phyloP scores from a whole-genome alignment of 1,140 invertebrate genomes.

The Proctacanthus coquilletti region DNA sequence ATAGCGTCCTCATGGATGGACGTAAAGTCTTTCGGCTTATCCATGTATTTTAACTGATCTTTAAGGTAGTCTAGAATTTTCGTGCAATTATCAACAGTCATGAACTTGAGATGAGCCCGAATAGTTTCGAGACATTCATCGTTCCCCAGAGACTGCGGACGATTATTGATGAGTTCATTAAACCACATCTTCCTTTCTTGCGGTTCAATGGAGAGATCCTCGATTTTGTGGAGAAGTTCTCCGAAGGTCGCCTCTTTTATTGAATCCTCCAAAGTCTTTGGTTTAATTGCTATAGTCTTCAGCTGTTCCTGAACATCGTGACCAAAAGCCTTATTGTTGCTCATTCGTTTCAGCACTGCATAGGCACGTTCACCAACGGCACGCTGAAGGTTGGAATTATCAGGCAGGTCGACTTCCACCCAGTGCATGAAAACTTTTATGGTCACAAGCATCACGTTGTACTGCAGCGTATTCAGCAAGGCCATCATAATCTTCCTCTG shows the following conservation, averaged over 20 bases:
- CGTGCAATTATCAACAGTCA: slow-evolving; percentile 7
- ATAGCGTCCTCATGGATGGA: no score
- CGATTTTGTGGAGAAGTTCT: slow-evolving; percentile 14
- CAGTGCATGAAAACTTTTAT: slow-evolving; percentile 18
- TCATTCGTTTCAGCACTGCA: slow-evolving; percentile 8
- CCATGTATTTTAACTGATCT: no score
- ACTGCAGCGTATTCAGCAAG: slow-evolving; percentile 16
- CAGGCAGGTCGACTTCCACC: slow-evolving; percentile 12
- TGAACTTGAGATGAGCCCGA: slow-evolving; percentile 8
- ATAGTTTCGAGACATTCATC: slow-evolving; percentile 19
- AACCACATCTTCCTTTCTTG: slow-evolving; percentile 6
- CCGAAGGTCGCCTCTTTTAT: slow-evolving; percentile 11
- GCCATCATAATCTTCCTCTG: slow-evolving; percentile 8
- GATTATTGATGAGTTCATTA: background rate
- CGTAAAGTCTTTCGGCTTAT: no score
- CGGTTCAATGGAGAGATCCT: slow-evolving; percentile 6
- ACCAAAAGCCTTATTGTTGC: slow-evolving; percentile 5
- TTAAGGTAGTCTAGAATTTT: slow-evolving; percentile 8
- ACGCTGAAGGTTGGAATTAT: slow-evolving; percentile 12
- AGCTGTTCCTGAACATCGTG: slow-evolving; percentile 12
- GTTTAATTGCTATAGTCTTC: slow-evolving; percentile 9
- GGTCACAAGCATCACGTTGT: slow-evolving; percentile 12
- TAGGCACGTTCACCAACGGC: slow-evolving; percentile 10
- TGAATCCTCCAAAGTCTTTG: slow-evolving; percentile 11
- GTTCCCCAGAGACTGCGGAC: slow-evolving; percentile 12